Evolutionary conservation across 1,140 invertebrate species (phyloP), one percentile per base, ranked within the genome.

Genomic region (Grapholita molesta): DNA sequence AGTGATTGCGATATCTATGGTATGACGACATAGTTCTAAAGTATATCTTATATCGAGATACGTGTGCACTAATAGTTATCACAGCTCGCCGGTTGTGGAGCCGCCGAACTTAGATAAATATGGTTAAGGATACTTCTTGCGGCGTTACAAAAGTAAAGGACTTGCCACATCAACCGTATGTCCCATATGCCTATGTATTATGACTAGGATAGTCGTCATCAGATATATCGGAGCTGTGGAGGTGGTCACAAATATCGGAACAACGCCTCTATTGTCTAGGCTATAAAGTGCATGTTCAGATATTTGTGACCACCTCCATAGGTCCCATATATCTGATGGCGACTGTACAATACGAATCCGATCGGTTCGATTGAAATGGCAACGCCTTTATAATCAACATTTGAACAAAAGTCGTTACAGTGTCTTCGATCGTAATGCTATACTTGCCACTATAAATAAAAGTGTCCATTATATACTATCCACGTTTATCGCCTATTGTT

Each of bases 1-100:
- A 91, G 86, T 91, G 88, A 90, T 89, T 89, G 87, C 87, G 83
- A 85, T 84, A 72, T 80, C 77, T 87, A 85, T 83, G 74, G 71
- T 71, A 79, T 75, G 69, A 69, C 69, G 65, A 76, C 66, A 71
- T 73, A 48, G 38, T 25, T 67, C 11, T 55, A 65, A 48, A 55
- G 28, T n/a, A 67, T 67, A 73, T 70, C 57, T 65, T 18, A 70
- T 55, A 70, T 68, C 69, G 68, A 65, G 61, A 64, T 67, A 71
- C 66, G n/a, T 25, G 57, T 71, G 70, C 67, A 73, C 21, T 35
- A 65, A 42, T 42, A 48, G 15, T 48, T 48, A 48, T 48, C 42
- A 48, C 21, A 21, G 21, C 3, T 21, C 42, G 42, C 18, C 42
- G 42, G 42, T 48, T 21, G 42, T 48, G 42, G 42, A 48, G 42